These are phyloP conservation scores for Coptodon rendalli DNA, from an alignment of 2,113 vertebrate genomes.

Conservation along the genomic window DNA sequence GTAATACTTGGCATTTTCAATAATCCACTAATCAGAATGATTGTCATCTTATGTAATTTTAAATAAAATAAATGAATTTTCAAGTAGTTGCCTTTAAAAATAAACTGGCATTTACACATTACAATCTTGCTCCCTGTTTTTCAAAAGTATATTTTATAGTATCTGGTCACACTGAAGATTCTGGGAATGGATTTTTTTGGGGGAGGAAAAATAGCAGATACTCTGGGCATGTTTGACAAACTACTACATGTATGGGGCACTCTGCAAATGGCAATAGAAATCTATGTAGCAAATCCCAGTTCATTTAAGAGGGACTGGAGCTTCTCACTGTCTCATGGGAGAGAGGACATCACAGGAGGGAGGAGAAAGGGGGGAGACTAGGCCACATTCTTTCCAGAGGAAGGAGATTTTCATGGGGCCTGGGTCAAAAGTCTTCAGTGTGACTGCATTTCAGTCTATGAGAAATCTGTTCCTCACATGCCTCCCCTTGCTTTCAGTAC, in stretches of 20 bases:
- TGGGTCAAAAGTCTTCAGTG: constrained; percentile 58
- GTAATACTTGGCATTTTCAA: constrained; percentile 2
- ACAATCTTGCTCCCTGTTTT: background rate
- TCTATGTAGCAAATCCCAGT: background rate
- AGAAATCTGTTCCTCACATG: constrained; percentile 57
- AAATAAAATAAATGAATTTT: background rate
- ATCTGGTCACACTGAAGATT: background rate
- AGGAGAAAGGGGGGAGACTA: background rate
- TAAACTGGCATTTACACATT: constrained; percentile 32
- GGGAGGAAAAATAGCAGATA: background rate
- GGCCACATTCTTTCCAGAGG: constrained; percentile 67
- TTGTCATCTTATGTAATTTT: background rate
- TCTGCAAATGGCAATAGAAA: constrained; percentile 1
- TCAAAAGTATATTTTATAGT: background rate
- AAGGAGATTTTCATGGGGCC: constrained; percentile 54
- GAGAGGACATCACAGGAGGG: constrained; percentile 16
- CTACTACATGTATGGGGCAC: background rate
- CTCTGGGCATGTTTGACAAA: background rate
- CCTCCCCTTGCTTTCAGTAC: constrained; percentile 6
- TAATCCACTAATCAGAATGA: background rate
- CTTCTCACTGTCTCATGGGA: constrained; percentile 51
- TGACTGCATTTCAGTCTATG: constrained; percentile 50
- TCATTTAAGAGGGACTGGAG: background rate
- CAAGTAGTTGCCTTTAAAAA: constrained; percentile 44
- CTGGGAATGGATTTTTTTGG: background rate